Conservation (phyloP, 35 echinoderm and acorn worm genomes). For the Diadema setosum region DNA sequence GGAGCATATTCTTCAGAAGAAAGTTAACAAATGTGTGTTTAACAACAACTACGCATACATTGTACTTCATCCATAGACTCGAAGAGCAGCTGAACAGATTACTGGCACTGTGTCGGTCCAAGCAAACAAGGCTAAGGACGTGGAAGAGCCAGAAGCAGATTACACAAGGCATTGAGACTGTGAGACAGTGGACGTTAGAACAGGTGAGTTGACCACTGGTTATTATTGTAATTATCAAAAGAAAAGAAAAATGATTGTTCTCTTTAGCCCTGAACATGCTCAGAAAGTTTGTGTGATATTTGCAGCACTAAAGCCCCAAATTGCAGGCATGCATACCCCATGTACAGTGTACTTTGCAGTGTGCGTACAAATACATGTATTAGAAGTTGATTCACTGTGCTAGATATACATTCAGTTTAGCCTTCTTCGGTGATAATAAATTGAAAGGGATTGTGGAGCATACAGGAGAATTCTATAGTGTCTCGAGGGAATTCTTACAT, state of each 20-base stretch:
- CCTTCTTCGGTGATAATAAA: too few relatives aligned
- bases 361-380: background rate
- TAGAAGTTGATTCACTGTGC: too few relatives aligned
- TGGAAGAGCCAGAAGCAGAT: conserved; percentile 52
- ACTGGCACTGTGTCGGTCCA: conserved; percentile 69
- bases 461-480: too few relatives aligned
- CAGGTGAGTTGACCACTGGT: conserved; percentile 34
- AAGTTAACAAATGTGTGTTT: too few relatives aligned
- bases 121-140: conserved; percentile 63
- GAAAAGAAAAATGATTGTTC: background rate
- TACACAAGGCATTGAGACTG: conserved; percentile 36
- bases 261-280: background rate
- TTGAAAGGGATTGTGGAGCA: too few relatives aligned
- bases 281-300: background rate
- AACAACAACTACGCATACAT: too few relatives aligned
- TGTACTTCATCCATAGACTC: too few relatives aligned
- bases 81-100: conserved; percentile 75
- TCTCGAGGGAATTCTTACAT: too few relatives aligned
- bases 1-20: too few relatives aligned
- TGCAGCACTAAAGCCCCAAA: background rate
- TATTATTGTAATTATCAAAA: background rate
- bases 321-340: background rate
- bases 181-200: conserved; percentile 42
- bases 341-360: background rate
- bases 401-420: too few relatives aligned